Conservation (phyloP, 2,888 invertebrate genomes). For the Caenorhabditis japonica region DNA sequence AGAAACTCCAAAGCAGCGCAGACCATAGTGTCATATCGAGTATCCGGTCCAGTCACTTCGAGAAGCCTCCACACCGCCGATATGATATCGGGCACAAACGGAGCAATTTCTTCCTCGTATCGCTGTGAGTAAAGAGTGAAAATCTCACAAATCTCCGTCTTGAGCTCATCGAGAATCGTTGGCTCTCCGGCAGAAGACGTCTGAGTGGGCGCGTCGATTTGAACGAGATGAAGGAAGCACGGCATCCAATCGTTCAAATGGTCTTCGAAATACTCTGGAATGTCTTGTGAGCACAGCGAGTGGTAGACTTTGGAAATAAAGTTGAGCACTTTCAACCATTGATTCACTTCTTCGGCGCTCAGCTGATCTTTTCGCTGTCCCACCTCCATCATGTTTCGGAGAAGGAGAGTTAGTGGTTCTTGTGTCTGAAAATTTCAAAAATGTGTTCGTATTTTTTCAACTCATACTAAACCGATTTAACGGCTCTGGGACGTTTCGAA, state of each 20-base stretch:
- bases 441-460: slow-evolving; percentile 6
- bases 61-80: slow-evolving; percentile 92
- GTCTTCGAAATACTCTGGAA: slow-evolving; percentile 97
- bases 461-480: neutral
- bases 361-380: slow-evolving; percentile 42
- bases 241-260: slow-evolving; percentile 96
- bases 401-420: slow-evolving; percentile 91
- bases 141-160: slow-evolving; percentile 91
- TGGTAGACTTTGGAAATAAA: slow-evolving; percentile 83
- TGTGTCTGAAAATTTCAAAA: slow-evolving; percentile 84
- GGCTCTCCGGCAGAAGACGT: slow-evolving; percentile 67
- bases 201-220: slow-evolving; percentile 73
- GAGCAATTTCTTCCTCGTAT: slow-evolving; percentile 95
- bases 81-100: slow-evolving; percentile 91
- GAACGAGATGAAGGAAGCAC: slow-evolving; percentile 87
- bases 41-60: slow-evolving; percentile 79
- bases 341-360: slow-evolving; percentile 28
- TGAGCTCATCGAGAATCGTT: slow-evolving; percentile 66
- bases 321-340: slow-evolving; percentile 60
- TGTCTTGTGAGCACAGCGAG: slow-evolving; percentile 95
- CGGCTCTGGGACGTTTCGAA: too few relatives aligned
- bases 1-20: slow-evolving; percentile 96
- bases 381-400: slow-evolving; percentile 82
- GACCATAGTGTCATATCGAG: slow-evolving; percentile 81
- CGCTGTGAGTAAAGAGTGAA: slow-evolving; percentile 93